Percentiles rank a stretch among this genome's conserved stretches.
These are phyloP conservation scores for Harpagifer antarcticus DNA, from an alignment of 2,797 vertebrate species.

Conservation along the genomic window DNA sequence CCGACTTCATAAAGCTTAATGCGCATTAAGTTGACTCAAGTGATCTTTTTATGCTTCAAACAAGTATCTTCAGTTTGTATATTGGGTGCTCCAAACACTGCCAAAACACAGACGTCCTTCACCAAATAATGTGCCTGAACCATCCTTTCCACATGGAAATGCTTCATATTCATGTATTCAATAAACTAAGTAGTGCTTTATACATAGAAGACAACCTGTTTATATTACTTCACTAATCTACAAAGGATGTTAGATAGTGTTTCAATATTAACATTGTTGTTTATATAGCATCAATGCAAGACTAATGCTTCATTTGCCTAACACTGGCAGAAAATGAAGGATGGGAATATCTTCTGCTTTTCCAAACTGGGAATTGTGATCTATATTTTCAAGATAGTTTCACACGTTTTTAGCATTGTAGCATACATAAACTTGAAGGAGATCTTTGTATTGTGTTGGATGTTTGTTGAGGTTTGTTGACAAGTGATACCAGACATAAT, in stretches of 20 bases:
- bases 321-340: neutral
- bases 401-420: neutral
- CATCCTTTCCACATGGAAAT: neutral
- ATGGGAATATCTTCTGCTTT: neutral
- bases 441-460: neutral
- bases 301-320: neutral
- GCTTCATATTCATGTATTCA: too few species aligned
- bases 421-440: neutral
- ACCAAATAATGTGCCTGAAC: neutral
- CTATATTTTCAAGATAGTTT: too few species aligned
- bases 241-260: neutral
- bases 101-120: neutral
- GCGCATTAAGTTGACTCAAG: neutral
- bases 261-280: neutral
- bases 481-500: neutral
- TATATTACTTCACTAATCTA: neutral
- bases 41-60: neutral
- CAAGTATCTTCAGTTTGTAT: neutral
- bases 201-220: neutral
- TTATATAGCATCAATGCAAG: neutral
- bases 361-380: neutral
- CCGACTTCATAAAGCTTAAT: neutral
- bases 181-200: neutral
- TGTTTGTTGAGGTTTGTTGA: neutral
- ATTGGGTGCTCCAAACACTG: neutral